A percentile compares a stretch with the other conserved stretches of the same genome.
Evolutionary conservation across 2,888 invertebrate genomes (phyloP).

Genomic region (Linnaemya vulpina): DNA sequence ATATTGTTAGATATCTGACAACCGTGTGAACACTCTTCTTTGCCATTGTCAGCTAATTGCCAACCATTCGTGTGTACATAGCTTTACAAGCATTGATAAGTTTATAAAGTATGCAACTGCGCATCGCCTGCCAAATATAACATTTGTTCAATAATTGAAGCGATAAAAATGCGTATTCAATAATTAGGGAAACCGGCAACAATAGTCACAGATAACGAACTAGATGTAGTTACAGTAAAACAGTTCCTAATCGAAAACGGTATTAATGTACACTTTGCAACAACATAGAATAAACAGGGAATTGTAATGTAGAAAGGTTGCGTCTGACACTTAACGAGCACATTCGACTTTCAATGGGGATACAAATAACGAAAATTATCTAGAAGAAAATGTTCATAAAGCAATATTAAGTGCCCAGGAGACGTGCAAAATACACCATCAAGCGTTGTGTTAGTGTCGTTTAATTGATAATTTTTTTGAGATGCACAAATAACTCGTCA

Average conservation of each 20-base stretch:
- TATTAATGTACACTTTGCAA: slow-evolving; percentile 45
- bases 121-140: no score
- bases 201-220: slow-evolving; percentile 51
- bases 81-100: no score
- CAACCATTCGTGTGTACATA: no score
- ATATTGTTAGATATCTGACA: no score
- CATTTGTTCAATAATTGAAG: slow-evolving; percentile 47
- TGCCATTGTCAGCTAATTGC: no score
- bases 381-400: slow-evolving; percentile 28
- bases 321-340: slow-evolving; percentile 32
- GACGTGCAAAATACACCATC: no score
- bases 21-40: no score
- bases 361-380: neutral
- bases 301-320: slow-evolving; percentile 40
- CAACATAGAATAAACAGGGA: slow-evolving; percentile 48
- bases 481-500: no score
- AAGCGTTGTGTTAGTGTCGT: no score
- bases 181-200: slow-evolving; percentile 32
- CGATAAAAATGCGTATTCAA: neutral
- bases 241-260: slow-evolving; percentile 47
- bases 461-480: no score
- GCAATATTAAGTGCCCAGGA: no score
- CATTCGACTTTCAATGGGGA: slow-evolving; percentile 46
- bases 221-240: slow-evolving; percentile 56
- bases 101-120: no score